Evolutionary conservation across 2,797 vertebrate genomes (phyloP).

Genomic region (Cossypha heuglini): DNA sequence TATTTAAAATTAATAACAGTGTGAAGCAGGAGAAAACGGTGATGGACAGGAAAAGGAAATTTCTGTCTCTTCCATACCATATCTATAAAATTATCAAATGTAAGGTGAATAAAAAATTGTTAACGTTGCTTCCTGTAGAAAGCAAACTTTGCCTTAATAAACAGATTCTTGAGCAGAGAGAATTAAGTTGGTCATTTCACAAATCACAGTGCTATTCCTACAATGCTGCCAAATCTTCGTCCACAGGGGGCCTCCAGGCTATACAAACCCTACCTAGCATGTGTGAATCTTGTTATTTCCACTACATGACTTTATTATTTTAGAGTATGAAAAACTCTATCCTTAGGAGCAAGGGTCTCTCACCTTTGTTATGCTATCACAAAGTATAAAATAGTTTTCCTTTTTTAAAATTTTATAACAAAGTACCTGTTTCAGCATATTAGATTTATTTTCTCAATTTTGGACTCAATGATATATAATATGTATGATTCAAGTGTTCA

Average conservation of each 20-base stretch:
- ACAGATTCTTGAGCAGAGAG: not conserved
- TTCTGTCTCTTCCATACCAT: not conserved
- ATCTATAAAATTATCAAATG: not conserved
- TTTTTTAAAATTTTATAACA: not conserved
- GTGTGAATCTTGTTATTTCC: not conserved
- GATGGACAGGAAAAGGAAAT: not conserved
- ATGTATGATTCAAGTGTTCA: not conserved
- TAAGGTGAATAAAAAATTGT: not conserved
- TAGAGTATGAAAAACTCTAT: not conserved
- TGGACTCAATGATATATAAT: not conserved
- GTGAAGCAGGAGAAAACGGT: not conserved
- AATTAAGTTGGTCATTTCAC: not conserved
- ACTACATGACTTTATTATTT: not conserved
- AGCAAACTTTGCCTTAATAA: not conserved
- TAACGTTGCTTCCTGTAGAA: not conserved
- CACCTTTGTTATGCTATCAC: not conserved
- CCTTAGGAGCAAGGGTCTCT: not conserved
- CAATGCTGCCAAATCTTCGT: not conserved
- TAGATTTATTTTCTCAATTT: not conserved
- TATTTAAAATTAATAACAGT: not conserved
- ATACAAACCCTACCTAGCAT: not conserved
- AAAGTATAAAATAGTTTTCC: not conserved
- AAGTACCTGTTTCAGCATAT: not conserved
- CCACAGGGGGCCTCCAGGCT: not conserved
- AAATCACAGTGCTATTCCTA: not conserved